Base-by-base conservation (phyloP, 35 echinoderm and acorn worm species). In the Strongylocentrotus purpuratus region DNA sequence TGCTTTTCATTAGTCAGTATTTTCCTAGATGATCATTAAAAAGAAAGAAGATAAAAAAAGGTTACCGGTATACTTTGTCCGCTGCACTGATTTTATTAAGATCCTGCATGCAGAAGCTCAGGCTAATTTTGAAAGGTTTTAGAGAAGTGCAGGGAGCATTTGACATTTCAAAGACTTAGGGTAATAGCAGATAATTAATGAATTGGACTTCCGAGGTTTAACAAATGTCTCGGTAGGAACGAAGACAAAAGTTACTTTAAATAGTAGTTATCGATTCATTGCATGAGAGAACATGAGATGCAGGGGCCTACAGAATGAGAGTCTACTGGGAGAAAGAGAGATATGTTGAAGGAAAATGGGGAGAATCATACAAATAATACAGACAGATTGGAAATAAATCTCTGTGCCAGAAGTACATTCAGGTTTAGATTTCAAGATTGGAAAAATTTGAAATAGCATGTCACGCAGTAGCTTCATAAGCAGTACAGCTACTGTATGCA, bases 161-260 rank as follows among this genome's bases (percentile, higher is more conserved):
- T 78, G 65, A 78, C 65, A 78, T 78, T 78, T 78, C 65, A 4
- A 78, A 78, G 65, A 78, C 65, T 78, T 78, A 78, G 22, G 65
- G 65, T 78, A 78, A 78, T 78, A 78, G 65, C 65, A n/a, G 65
- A 78, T 78, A 78, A 78, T 78, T 78, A 78, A 78, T 78, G 65
- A 78, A 78, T 78, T 78, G 65, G 65, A 78, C 65, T 78, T 78
- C 65, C 20, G 20, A n/a, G 65, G 65, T 78, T 31, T 41, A n/a
- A 78, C 65, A 78, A 78, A 78, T 78, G 65, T 78, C 65, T 28
- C 65, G 20, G 65, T 22, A 78, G 22, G 28, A 22, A 78, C 20
- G 25, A 78, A 78, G 65, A 22, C 18, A 22, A 22, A 78, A 59
- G 65, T 4, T 25, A 78, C 65, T n/a, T 15, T 70, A 70, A 70